Conservation (phyloP, 2,113 vertebrate genomes). For the Sinocyclocheilus grahami region DNA sequence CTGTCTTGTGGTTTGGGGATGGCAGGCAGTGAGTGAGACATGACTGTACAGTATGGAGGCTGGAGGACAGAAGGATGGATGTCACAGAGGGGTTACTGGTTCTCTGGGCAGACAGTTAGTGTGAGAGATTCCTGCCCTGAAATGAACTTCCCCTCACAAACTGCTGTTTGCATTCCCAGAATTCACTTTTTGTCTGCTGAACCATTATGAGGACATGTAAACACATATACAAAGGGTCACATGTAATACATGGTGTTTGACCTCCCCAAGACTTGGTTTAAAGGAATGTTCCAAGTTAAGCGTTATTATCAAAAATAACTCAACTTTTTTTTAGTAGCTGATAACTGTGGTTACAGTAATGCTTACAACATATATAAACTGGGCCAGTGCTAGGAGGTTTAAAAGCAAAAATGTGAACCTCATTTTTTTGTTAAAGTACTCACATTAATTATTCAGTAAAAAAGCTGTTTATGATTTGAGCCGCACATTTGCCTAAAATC, state of each 20-base stretch:
- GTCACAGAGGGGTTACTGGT: constrained; percentile 30
- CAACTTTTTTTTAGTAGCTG: no score
- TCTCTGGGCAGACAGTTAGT: constrained; percentile 9
- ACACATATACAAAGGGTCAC: constrained; percentile 6
- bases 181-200: not conserved
- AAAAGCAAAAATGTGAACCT: not conserved
- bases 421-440: not conserved
- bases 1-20: not conserved
- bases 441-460: not conserved
- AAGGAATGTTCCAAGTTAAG: not conserved
- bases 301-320: not conserved
- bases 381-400: not conserved
- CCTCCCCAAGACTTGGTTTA: not conserved
- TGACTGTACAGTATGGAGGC: not conserved
- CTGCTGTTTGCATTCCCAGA: constrained; percentile 5
- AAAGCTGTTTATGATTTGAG: constrained; percentile 4
- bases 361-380: not conserved
- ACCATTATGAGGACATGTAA: constrained; percentile 19
- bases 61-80: constrained; percentile 24
- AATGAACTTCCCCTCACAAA: not conserved
- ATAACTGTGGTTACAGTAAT: not conserved
- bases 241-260: not conserved
- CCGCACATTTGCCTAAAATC: not conserved
- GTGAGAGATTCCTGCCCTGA: constrained; percentile 5
- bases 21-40: not conserved